phyloP scores from a whole-genome alignment of 1,140 invertebrate species.

The Samia ricini region DNA sequence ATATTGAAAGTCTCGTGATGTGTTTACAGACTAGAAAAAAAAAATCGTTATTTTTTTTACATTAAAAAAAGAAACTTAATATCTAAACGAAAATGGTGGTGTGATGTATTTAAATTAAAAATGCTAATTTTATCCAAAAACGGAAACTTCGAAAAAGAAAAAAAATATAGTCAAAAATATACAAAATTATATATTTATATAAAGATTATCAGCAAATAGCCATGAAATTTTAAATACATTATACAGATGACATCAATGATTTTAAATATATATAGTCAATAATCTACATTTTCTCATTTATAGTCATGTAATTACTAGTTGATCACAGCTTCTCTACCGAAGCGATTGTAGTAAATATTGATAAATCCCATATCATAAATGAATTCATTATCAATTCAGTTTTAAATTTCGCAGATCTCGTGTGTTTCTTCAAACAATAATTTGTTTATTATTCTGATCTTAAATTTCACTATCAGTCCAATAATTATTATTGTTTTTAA shows the following conservation, averaged over 20 bases:
- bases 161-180: conserved; percentile 25
- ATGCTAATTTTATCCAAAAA: background rate
- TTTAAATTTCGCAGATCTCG: background rate
- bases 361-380: too few species aligned
- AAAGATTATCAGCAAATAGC: conserved; percentile 12
- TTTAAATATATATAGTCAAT: too few species aligned
- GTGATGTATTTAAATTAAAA: background rate
- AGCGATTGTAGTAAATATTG: too few species aligned
- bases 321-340: too few species aligned
- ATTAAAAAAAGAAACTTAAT: background rate
- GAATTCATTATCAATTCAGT: background rate
- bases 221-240: too few species aligned
- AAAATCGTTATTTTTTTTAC: background rate
- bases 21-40: conserved; percentile 17
- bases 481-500: background rate
- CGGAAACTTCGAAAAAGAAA: conserved; percentile 20
- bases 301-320: too few species aligned
- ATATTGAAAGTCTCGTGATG: conserved; percentile 14
- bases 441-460: background rate
- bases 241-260: too few species aligned
- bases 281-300: too few species aligned
- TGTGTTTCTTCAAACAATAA: too few species aligned
- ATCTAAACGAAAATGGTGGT: background rate
- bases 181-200: conserved; percentile 27
- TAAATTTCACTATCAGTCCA: background rate